Evolutionary conservation across 2,113 vertebrate genomes (phyloP).

Genomic region (Monopterus albus): DNA sequence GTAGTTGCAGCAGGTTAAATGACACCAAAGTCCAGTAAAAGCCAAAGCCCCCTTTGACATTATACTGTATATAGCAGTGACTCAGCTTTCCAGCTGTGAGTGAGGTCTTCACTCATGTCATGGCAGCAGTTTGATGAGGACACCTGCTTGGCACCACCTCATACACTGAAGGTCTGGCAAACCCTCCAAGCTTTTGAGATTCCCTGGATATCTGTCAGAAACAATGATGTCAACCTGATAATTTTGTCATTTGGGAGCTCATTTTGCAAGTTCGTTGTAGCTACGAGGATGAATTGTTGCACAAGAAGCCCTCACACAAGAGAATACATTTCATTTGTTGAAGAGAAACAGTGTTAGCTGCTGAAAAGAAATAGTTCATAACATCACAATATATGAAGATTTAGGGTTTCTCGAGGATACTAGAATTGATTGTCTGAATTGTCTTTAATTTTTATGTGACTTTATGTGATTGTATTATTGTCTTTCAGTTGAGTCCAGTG

Average conservation of each 20-base stretch:
- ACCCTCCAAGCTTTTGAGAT: neutral
- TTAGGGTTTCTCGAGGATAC: neutral
- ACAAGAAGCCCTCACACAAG: neutral
- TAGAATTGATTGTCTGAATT: neutral
- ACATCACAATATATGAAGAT: neutral
- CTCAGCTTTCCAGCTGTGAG: neutral
- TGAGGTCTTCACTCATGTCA: conserved; percentile 6
- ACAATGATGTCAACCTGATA: conserved; percentile 11
- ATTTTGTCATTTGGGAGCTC: conserved; percentile 1
- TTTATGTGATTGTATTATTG: neutral
- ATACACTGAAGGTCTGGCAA: conserved; percentile 3
- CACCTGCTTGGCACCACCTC: neutral
- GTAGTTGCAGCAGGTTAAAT: neutral
- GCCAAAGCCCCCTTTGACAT: too few relatives aligned
- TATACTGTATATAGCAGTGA: too few relatives aligned
- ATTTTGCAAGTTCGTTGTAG: neutral
- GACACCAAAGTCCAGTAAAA: neutral
- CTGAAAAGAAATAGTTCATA: neutral
- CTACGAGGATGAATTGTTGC: neutral
- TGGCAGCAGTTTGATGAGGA: conserved; percentile 17
- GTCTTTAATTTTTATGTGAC: neutral
- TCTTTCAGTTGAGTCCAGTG: conserved; percentile 79
- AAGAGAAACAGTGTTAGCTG: conserved; percentile 7
- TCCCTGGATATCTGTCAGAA: conserved; percentile 26
- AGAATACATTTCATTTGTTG: neutral